Evolutionary conservation across 2,888 invertebrate species (phyloP), one percentile per base, ranked within the genome.

Genomic region (Timema podura): DNA sequence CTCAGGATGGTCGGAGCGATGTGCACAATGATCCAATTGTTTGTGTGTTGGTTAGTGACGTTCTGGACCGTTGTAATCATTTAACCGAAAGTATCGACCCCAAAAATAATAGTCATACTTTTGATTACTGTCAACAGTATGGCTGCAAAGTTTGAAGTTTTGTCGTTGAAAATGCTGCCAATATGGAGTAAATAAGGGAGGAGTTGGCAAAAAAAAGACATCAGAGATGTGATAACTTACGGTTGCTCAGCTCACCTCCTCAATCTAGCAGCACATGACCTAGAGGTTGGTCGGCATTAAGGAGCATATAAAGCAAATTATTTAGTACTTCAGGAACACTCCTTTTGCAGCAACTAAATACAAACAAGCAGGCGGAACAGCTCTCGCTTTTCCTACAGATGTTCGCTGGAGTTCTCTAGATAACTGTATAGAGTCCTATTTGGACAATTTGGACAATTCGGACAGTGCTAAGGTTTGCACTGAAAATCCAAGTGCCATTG

Each of bases 291-390:
- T 47, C 5, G 13, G 65, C 48, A 48, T 68, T 48, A 68, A 46
- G 10, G 64, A 68, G 44, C 46, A 64, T 48, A 16, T 68, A n/a
- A 64, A 51, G 11, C n/a, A 66, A 13, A 13, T 66, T 6, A 54
- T 67, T 9, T 64, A 65, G 48, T 68, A 68, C 48, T 68, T 68
- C 64, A 49, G 3, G 15, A 68, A 68, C 64, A 64, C 10, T 47
- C 45, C 47, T 30, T 64, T 68, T 8, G 68, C 68, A 68, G 64
- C 68, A n/a, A 0, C 13, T 6, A 65, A 47, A 13, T 68, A 68
- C 49, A 61, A 64, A 30, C 64, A 65, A 48, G n/a, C 45, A 16
- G 64, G 5, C 15, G 68, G 5, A 64, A 68, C 64, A 65, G 47
- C 65, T 47, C 65, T 65, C 16, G 65, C n/a, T 65, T 47, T 65